Evolutionary conservation across 1,140 invertebrate genomes (phyloP).

Genomic region (Phenacoccus solenopsis): DNA sequence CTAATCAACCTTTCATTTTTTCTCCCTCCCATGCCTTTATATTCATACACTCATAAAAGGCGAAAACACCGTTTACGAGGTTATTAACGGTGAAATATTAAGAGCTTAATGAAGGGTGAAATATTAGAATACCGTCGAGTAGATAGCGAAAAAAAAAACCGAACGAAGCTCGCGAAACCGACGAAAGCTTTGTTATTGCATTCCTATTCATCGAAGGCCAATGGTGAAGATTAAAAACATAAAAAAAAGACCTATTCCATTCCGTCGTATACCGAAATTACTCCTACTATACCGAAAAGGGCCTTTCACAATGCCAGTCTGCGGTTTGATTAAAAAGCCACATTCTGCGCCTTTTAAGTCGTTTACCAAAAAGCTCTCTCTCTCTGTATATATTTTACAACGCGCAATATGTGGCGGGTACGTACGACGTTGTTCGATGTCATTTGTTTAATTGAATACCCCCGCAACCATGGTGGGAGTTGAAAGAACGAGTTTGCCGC

Average conservation of each 20-base stretch:
- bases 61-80: neutral
- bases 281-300: neutral
- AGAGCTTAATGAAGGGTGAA: conserved; percentile 17
- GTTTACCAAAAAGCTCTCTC: neutral
- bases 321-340: conserved; percentile 1
- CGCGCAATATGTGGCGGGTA: neutral
- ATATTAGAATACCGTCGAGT: neutral
- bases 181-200: neutral
- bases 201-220: conserved; percentile 11
- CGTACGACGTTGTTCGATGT: neutral
- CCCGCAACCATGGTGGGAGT: too few species aligned
- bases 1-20: neutral
- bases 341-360: neutral
- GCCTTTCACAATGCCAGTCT: neutral
- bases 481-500: too few species aligned
- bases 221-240: conserved; percentile 15
- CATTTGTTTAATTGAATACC: conserved; percentile 2
- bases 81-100: conserved; percentile 14
- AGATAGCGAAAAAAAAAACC: too few species aligned
- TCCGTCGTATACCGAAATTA: neutral
- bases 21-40: neutral
- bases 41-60: neutral
- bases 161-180: too few species aligned
- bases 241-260: conserved; percentile 1
- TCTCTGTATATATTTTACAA: too few species aligned